Percentiles rank a stretch among this genome's conserved stretches.
phyloP scores from a whole-genome alignment of 2,888 invertebrate species.

The Taenaris catops region DNA sequence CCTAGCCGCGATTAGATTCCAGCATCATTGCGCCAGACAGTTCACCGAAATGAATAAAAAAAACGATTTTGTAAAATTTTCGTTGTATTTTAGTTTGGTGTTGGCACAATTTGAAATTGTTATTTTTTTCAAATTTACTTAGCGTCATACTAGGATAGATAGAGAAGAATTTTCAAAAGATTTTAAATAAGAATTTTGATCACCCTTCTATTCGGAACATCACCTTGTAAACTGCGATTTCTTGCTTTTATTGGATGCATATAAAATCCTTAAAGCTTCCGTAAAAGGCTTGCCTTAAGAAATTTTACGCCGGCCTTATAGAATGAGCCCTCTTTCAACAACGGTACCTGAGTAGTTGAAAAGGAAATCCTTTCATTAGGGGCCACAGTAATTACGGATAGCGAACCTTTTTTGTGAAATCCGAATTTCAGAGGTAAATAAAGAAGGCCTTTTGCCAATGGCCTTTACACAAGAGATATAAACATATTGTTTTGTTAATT shows the following conservation, averaged over 20 bases:
- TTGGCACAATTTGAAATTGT: too few relatives aligned
- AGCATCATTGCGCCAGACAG: too few relatives aligned
- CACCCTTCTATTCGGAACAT: neutral
- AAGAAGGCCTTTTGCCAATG: too few relatives aligned
- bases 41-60: too few relatives aligned
- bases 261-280: slow-evolving; percentile 15
- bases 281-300: slow-evolving; percentile 12
- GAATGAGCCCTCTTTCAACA: slow-evolving; percentile 19
- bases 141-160: too few relatives aligned
- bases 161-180: too few relatives aligned
- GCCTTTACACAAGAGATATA: too few relatives aligned
- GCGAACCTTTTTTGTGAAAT: slow-evolving; percentile 37
- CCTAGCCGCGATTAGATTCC: too few relatives aligned
- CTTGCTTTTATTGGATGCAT: slow-evolving; percentile 6
- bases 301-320: slow-evolving; percentile 16
- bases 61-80: too few relatives aligned
- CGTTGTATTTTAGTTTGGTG: too few relatives aligned
- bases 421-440: slow-evolving; percentile 35
- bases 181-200: neutral
- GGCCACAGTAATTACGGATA: slow-evolving; percentile 41
- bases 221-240: neutral
- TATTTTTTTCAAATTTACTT: too few relatives aligned
- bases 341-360: slow-evolving; percentile 30
- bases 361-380: slow-evolving; percentile 41
- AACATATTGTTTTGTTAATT: too few relatives aligned